Evolutionary conservation across 2,888 invertebrate genomes (phyloP).

Genomic region (Seira ritae): DNA sequence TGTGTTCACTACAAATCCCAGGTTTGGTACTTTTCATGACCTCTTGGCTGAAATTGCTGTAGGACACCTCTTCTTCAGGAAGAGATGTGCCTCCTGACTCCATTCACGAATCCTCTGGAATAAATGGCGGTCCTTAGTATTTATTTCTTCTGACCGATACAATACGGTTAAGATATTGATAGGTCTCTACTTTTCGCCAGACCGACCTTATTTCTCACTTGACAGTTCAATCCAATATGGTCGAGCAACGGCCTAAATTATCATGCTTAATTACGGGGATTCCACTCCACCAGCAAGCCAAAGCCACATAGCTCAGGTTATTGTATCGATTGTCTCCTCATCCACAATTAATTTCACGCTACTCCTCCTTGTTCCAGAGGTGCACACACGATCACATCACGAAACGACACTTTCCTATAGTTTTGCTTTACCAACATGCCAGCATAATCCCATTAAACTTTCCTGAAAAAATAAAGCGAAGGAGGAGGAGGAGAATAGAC

Average conservation of each 20-base stretch:
- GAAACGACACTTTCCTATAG: too few species aligned
- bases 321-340: slow-evolving; percentile 45
- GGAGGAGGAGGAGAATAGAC: too few species aligned
- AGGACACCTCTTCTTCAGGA: slow-evolving; percentile 35
- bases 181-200: background rate
- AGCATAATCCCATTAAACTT: too few species aligned
- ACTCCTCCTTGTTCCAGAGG: slow-evolving; percentile 18
- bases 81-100: slow-evolving; percentile 37
- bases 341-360: slow-evolving; percentile 46
- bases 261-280: slow-evolving; percentile 44
- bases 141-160: too few species aligned
- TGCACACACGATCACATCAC: too few species aligned
- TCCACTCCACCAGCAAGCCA: background rate
- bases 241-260: slow-evolving; percentile 14
- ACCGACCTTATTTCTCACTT: background rate
- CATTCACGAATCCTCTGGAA: slow-evolving; percentile 28
- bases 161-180: too few species aligned
- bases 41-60: slow-evolving; percentile 20
- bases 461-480: too few species aligned
- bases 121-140: background rate
- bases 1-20: slow-evolving; percentile 13
- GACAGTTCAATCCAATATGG: background rate
- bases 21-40: slow-evolving; percentile 51
- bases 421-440: too few species aligned
- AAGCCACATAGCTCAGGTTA: background rate